phyloP scores from a whole-genome alignment of 1,140 invertebrate species.

The Thereuonema tuberculata region DNA sequence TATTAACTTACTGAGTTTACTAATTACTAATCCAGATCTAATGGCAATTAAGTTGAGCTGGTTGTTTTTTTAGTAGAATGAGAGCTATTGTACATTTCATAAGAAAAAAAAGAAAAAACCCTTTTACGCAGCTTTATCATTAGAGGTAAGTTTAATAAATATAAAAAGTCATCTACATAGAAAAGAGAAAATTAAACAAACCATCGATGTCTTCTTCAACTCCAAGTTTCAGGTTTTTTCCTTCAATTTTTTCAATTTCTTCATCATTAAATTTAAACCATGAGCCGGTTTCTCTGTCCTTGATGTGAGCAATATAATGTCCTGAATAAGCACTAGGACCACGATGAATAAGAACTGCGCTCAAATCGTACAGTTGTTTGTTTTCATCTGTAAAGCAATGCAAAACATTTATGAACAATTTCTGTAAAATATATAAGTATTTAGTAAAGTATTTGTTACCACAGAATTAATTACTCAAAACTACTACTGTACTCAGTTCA shows the following conservation, averaged over 20 bases:
- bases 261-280: constrained; percentile 60
- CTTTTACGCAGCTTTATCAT: constrained; percentile 2
- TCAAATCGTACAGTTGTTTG: constrained; percentile 41
- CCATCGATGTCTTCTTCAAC: constrained; percentile 33
- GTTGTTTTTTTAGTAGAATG: no score
- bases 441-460: background rate
- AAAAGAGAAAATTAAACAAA: background rate
- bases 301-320: constrained; percentile 52
- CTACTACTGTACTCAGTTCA: no score
- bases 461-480: background rate
- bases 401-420: background rate
- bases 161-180: background rate
- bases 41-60: no score
- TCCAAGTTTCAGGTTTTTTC: constrained; percentile 38
- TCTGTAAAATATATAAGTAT: background rate
- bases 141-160: background rate
- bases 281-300: constrained; percentile 37
- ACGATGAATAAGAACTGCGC: constrained; percentile 50
- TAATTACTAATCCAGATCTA: no score
- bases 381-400: constrained; percentile 11
- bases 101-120: background rate
- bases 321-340: constrained; percentile 51
- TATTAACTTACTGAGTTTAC: no score
- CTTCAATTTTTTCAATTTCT: constrained; percentile 45
- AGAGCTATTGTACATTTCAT: no score